Conservation (phyloP, 2,797 vertebrate species). For the Brachyrhaphis roseni region DNA sequence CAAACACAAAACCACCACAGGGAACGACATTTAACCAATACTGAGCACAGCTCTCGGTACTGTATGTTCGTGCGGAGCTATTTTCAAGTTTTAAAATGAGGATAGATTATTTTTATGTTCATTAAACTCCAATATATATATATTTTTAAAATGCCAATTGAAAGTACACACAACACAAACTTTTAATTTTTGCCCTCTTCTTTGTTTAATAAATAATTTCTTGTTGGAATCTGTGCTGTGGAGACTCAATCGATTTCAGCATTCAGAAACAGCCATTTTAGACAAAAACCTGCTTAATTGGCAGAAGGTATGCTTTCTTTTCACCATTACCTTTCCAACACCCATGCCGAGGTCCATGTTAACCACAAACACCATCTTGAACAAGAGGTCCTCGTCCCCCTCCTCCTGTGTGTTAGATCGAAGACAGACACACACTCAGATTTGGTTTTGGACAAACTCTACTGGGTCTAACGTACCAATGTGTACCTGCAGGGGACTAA, state of each 20-base stretch:
- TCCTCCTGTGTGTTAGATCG: slow-evolving; percentile 74
- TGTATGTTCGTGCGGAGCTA: not conserved
- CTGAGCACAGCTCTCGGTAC: not conserved
- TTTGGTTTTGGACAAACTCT: slow-evolving; percentile 61
- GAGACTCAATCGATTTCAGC: not conserved
- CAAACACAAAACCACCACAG: not conserved
- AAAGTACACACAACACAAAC: too few relatives aligned
- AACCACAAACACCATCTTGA: slow-evolving; percentile 89
- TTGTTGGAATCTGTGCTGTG: not conserved
- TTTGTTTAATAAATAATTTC: not conserved
- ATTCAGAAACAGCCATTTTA: not conserved
- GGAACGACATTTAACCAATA: not conserved
- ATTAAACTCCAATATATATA: not conserved
- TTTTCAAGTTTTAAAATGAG: not conserved
- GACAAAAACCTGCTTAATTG: too few relatives aligned
- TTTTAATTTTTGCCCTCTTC: not conserved
- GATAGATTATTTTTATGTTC: not conserved
- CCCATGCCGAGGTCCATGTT: slow-evolving; percentile 89
- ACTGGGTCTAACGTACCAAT: slow-evolving; percentile 55
- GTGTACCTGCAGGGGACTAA: slow-evolving; percentile 74
- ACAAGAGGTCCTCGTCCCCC: slow-evolving; percentile 80
- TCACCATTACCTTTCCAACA: slow-evolving; percentile 80
- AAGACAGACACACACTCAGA: slow-evolving; percentile 59
- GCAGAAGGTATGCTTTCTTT: not conserved
- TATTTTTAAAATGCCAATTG: too few relatives aligned